Conservation (phyloP, 1,140 invertebrate species). For the Neotoxoptera formosana region DNA sequence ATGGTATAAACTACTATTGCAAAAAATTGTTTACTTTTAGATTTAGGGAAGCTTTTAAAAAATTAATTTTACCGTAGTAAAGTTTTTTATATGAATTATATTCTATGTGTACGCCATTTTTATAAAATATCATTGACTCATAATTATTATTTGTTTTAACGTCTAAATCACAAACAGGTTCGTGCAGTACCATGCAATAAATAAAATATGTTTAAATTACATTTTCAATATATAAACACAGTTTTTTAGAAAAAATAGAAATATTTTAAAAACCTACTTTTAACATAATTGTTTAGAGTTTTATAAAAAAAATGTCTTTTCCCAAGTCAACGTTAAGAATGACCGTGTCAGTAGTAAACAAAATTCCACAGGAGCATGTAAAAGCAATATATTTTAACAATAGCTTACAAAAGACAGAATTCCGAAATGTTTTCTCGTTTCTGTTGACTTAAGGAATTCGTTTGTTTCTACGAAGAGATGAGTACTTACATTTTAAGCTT, state of each 20-base stretch:
- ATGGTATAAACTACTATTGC: too few species aligned
- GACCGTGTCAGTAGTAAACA: neutral
- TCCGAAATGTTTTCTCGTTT: conserved; percentile 27
- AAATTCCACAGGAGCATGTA: conserved; percentile 16
- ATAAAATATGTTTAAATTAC: neutral
- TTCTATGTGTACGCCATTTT: too few species aligned
- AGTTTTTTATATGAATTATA: too few species aligned
- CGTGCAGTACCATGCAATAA: neutral
- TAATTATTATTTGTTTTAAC: neutral
- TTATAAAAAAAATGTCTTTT: neutral
- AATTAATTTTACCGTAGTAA: too few species aligned
- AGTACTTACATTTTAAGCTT: neutral
- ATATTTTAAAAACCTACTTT: neutral
- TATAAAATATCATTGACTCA: too few species aligned
- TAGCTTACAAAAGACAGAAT: conserved; percentile 29
- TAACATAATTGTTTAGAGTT: neutral
- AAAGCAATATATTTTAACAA: conserved; percentile 43
- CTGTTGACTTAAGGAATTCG: conserved; percentile 38
- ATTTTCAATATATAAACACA: neutral
- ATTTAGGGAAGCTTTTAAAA: too few species aligned
- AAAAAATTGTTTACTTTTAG: too few species aligned
- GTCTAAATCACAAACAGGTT: neutral
- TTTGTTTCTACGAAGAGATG: conserved; percentile 4
- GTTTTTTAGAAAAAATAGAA: neutral
- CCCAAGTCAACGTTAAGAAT: neutral